phyloP scores from a whole-genome alignment of 2,888 invertebrate species.

The Melitaea athalia region DNA sequence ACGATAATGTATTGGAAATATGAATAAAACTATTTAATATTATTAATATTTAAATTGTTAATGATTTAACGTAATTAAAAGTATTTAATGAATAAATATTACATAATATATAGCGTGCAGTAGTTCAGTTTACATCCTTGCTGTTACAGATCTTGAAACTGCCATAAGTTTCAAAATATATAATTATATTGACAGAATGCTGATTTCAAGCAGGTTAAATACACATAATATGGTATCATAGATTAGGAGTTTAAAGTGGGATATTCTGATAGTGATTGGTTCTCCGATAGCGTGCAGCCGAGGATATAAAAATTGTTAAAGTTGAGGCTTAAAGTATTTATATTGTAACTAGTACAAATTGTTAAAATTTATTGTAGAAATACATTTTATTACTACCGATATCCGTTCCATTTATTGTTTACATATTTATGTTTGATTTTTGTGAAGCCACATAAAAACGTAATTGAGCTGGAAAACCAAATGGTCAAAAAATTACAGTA shows the following conservation, averaged over 20 bases:
- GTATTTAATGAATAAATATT: not conserved
- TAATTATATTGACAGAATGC: not conserved
- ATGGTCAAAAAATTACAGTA: not conserved
- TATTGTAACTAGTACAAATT: conserved; percentile 60
- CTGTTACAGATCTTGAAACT: conserved; percentile 6
- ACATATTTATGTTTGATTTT: not conserved
- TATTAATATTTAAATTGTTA: not conserved
- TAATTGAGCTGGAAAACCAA: not conserved
- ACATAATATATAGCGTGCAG: not conserved
- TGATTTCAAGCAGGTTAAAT: not conserved
- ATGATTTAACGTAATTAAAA: not conserved
- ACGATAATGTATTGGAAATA: too few species aligned
- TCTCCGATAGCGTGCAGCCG: conserved; percentile 13
- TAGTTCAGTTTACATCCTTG: not conserved
- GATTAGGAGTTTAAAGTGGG: too few species aligned
- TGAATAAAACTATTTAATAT: not conserved
- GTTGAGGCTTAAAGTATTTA: conserved; percentile 55
- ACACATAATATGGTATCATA: not conserved
- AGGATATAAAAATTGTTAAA: conserved; percentile 58
- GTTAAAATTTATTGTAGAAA: conserved; percentile 39
- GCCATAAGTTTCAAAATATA: not conserved
- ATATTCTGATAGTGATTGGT: conserved; percentile 5
- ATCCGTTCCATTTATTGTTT: conserved; percentile 5
- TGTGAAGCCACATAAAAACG: not conserved
- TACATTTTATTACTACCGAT: conserved; percentile 12